Percentiles rank a stretch among this genome's conserved stretches.
Conservation (phyloP, 2,797 vertebrate genomes). For the Mareca penelope region DNA sequence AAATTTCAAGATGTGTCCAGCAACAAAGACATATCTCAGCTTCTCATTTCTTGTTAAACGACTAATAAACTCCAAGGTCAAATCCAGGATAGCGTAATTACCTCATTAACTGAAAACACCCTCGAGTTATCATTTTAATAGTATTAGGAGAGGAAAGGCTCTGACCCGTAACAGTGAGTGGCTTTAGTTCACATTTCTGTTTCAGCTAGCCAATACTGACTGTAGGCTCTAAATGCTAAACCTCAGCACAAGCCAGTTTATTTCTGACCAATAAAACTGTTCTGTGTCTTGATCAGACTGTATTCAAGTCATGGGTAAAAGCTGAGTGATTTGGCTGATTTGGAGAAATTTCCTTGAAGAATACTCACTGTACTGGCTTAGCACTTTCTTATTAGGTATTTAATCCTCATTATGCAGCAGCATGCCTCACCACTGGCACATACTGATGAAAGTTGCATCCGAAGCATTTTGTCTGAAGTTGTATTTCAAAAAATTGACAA, state of each 20-base stretch:
- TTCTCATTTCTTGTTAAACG: conserved; percentile 23
- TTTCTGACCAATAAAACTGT: neutral
- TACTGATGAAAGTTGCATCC: neutral
- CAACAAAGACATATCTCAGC: conserved; percentile 3
- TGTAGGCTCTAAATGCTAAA: neutral
- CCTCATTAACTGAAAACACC: conserved; percentile 34
- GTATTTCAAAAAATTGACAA: neutral
- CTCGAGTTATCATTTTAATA: conserved; percentile 5
- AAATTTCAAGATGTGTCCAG: conserved; percentile 16
- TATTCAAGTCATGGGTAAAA: neutral
- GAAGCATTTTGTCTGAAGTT: neutral
- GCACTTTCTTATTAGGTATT: neutral
- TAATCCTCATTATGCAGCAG: neutral
- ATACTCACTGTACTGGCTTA: neutral
- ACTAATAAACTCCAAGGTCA: conserved; percentile 57
- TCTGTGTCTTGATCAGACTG: neutral
- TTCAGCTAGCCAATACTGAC: neutral
- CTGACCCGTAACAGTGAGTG: neutral
- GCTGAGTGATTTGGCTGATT: neutral
- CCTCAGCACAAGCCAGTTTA: neutral
- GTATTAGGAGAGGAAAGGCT: conserved; percentile 10
- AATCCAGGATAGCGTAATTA: conserved; percentile 17
- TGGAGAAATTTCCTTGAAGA: neutral
- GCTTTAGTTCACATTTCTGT: neutral
- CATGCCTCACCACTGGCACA: neutral